Base-by-base conservation (phyloP, 2,113 vertebrate species). In the Ia io region DNA sequence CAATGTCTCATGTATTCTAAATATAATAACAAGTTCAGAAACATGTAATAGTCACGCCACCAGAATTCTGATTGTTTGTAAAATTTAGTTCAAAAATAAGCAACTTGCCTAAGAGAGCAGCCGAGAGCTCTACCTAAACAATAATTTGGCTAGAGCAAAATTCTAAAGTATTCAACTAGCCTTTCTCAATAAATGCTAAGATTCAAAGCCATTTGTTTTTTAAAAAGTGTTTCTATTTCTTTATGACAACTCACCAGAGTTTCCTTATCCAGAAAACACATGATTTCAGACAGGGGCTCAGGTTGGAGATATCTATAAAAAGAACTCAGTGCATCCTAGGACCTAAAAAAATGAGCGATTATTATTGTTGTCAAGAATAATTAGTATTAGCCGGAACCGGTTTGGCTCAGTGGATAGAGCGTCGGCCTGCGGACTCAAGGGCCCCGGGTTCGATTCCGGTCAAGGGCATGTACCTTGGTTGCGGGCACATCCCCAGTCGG, bases 191-290 rank as follows among this genome's bases (percentile, higher is more conserved):
- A 90, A 76, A 82, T 40, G 82, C 56, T 71, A 74, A 88, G 76
- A 95, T 80, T 71, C 77, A 65, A 97, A 97, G 42, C 20, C 32
- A 56, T 63, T 90, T 23, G 51, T 44, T 71, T 56, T 76, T 22
- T 16, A 16, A 67, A 84, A 65, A 69, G 32, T 9, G 44, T 94
- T 97, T 95, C 78, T 42, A 89, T 10, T 88, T 96, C 93, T 74
- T 93, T 95, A 96, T 51, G 83, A 93, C 0, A 44, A 59, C 85
- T 95, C 25, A 79, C 12, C 5, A 91, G 18, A 74, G 14, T 74
- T 95, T 71, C 8, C 49, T 93, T 76, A 42, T 70, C 20, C 37
- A 65, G 63, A 92, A 92, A 91, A 32, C 25, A 18, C 5, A 17
- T 30, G 37, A 53, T 73, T 13, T 70, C 9, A 85, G 35, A 82